Evolutionary conservation across 2,113 vertebrate genomes (phyloP).

Genomic region (Penelope pileata): DNA sequence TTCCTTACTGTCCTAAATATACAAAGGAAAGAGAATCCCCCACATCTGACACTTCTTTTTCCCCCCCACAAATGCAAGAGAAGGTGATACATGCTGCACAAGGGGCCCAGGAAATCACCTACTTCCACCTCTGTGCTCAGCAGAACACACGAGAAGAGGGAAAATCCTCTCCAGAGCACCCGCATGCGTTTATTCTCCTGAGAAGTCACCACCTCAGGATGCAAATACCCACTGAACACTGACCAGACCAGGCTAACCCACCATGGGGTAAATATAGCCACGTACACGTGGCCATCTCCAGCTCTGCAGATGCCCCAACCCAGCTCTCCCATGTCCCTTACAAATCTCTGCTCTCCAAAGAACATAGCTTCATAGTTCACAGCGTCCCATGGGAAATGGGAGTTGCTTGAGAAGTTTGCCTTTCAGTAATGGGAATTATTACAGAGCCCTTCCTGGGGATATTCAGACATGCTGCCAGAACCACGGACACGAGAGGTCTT

Average conservation of each 20-base stretch:
- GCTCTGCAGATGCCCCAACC: neutral
- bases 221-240: neutral
- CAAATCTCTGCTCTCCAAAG: neutral
- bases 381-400: neutral
- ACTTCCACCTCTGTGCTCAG: neutral
- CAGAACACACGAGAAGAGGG: neutral
- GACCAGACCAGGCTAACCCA: neutral
- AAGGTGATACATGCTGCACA: neutral
- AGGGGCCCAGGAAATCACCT: neutral
- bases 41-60: neutral
- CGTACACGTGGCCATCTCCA: neutral
- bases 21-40: neutral
- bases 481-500: fast-evolving
- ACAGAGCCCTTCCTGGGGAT: neutral
- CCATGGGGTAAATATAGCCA: too few species aligned
- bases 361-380: neutral
- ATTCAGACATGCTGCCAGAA: neutral
- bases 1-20: neutral
- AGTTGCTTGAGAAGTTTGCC: neutral
- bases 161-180: neutral
- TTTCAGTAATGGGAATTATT: neutral
- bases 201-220: neutral
- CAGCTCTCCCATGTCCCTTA: neutral
- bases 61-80: neutral
- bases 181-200: neutral